Evolutionary conservation across 2,888 invertebrate genomes (phyloP).

Genomic region (Drosophila gaucha): DNA sequence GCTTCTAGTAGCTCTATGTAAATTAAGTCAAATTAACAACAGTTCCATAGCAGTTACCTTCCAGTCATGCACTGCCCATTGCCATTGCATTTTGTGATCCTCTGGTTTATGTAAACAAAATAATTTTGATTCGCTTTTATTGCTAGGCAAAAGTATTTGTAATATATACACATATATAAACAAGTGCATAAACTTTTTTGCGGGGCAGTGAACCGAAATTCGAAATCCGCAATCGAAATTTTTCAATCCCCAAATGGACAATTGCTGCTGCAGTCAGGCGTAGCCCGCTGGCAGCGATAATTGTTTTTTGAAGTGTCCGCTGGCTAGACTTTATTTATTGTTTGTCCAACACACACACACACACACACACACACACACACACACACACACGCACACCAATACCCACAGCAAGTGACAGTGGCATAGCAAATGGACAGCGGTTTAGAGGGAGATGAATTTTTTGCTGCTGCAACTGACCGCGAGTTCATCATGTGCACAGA

Average conservation of each 20-base stretch:
- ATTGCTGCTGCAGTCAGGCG: slow-evolving; percentile 45
- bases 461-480: slow-evolving; percentile 27
- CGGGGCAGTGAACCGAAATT: slow-evolving; percentile 41
- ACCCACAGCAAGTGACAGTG: not conserved
- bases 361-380: slow-evolving; percentile 14
- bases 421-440: slow-evolving; percentile 27
- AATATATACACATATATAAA: slow-evolving; percentile 23
- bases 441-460: slow-evolving; percentile 25
- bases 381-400: slow-evolving; percentile 6
- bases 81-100: not conserved
- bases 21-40: too few species aligned
- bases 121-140: slow-evolving; percentile 17
- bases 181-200: slow-evolving; percentile 45
- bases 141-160: slow-evolving; percentile 25
- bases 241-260: slow-evolving; percentile 31
- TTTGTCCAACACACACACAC: slow-evolving; percentile 32
- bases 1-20: too few species aligned
- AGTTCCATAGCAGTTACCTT: slow-evolving; percentile 1
- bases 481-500: slow-evolving; percentile 17
- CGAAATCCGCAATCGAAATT: slow-evolving; percentile 29
- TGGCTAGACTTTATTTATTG: slow-evolving; percentile 78
- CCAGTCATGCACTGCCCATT: slow-evolving; percentile 13
- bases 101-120: slow-evolving; percentile 40
- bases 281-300: slow-evolving; percentile 63
- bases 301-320: slow-evolving; percentile 70